Base-by-base conservation (phyloP, 2,797 vertebrate species). In the Chlorospingus semifuscus region DNA sequence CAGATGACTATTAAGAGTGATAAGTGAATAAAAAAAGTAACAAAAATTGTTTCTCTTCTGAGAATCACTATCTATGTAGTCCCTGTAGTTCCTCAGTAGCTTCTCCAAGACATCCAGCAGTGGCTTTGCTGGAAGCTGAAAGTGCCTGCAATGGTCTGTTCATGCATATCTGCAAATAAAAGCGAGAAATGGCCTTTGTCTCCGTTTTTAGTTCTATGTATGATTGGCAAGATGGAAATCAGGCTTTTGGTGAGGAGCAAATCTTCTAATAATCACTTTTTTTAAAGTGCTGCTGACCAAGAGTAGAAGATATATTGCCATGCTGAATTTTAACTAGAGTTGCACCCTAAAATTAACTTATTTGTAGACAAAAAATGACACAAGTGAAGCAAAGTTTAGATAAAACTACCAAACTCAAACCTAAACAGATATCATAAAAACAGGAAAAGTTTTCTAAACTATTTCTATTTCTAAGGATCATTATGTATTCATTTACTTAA, bases 331-430 rank as follows among this genome's bases (percentile, higher is more conserved):
- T 34, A 86, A 4, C 14, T 52, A 32, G 17, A 76, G 19, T 37
- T 83, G 29, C 8, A 91, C 11, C 0, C 3, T 71, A 56, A 81
- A 83, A 70, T 56, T 20, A 29, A 82, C 4, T 39, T 77, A 22
- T 26, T 68, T 30, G 24, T 80, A 55, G 8, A 49, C 6, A 71
- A 59, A 68, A 63, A 69, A 32, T 20, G 5, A 34, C 9, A 27
- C 2, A 64, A 87, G 6, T 41, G 7, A 83, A 81, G 6, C 1
- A 60, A 77, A 63, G 8, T 47, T 55, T 15, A 63, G 4, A 61
- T 22, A 39, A 80, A 68, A 44, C 2, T 1, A 1, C 0, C 8
- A 76, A 59, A 20, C 2, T 1, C 14, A 61, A 41, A 65, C 6
- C 2, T 13, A 76, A 76, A 4, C 1, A 71, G 8, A 23, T 69